Base-by-base conservation (phyloP, 2,888 invertebrate genomes). In the Gerris lacustris region DNA sequence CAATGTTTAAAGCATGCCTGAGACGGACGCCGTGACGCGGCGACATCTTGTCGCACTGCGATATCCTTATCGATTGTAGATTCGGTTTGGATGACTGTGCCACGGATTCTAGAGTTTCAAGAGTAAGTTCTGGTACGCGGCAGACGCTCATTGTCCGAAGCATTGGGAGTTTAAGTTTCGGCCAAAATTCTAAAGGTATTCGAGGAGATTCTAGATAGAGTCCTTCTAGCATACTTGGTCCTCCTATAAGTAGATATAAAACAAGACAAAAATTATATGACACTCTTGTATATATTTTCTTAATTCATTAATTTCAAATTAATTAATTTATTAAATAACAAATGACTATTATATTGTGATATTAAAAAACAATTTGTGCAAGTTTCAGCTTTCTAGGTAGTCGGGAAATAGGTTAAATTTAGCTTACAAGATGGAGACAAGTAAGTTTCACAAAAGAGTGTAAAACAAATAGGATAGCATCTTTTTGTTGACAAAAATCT, bases 181-280 rank as follows among this genome's bases (percentile, higher is more conserved):
- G 44, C 2, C 66, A 69, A 45, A 77, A 76, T 0, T 72, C 71
- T 11, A 74, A 73, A 2, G 74, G 66, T 62, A 77, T 76, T 45
- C 78, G 71, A 1, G 78, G 78, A 0, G 77, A 78, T 70, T 78
- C 78, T 9, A 78, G 73, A 69, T 77, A 78, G 6, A 78, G 45
- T 0, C 77, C 77, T 64, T 76, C 75, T n/a, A 78, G 72, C n/a
- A 72, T 73, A 44, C 71, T 73, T 9, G 67, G n/a, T 62, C 11
- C 62, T n/a, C n/a, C 62, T 62, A 62, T 11, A 62, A 62, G n/a
- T n/a, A 62, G 1, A 62, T 62, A 62, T 15, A 62, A 62, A n/a
- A 9, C 15, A 55, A 15, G n/a, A n/a, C n/a, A n/a, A n/a, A n/a
- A n/a, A n/a, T n/a, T n/a, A n/a, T n/a, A n/a, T n/a, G n/a, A n/a